Base-by-base conservation (phyloP, 2,888 invertebrate genomes). In the Steinernema carpocapsae region DNA sequence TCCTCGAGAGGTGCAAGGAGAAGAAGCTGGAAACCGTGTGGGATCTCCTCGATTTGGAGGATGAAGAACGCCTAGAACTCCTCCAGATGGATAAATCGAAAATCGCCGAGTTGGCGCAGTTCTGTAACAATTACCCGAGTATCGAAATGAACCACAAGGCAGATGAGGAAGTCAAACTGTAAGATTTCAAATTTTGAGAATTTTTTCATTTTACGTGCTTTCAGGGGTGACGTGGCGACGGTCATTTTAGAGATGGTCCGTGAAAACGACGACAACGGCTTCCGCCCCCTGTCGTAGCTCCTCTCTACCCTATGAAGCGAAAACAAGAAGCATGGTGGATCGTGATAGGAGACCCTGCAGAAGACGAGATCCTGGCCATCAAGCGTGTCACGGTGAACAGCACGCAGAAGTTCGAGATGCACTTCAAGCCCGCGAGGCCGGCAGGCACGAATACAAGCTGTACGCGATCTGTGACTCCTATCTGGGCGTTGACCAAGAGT, bases 401-500 rank as follows among this genome's bases (percentile, higher is more conserved):
- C 82, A 94, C 92, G 85, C 96, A 97, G 0, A 93, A 93, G 87
- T 93, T 92, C 19, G 92, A 92, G 74, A 89, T 96, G 71, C 95
- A 96, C 89, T 99, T 97, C 89, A 93, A 96, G 17, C 76, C 81
- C 3, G 22, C 76, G 4, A 29, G 70, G 4, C 76, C 10, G 89
- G 95, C 6, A 92, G 93, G 37, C 94, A 95, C 89, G 92, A 93
- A 17, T 97, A 96, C 89, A 94, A 94, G 0, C 90, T 99, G 72
- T 99, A 95, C 90, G 99, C 94, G 89, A 99, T 99, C 96, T 96
- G 95, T 85, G 99, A 99, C 89, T 94, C 97, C 0, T 99, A 99
- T 89, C 92, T 99, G 87, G 99, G 99, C 10, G 99, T 97, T 87
- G 99, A 99, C 91, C 99, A 99, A 89, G 99, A 99, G 89, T 99